Percentiles rank a stretch among this genome's conserved stretches.
phyloP scores from a whole-genome alignment of 2,888 invertebrate species.

The Ichneumon xanthorius region DNA sequence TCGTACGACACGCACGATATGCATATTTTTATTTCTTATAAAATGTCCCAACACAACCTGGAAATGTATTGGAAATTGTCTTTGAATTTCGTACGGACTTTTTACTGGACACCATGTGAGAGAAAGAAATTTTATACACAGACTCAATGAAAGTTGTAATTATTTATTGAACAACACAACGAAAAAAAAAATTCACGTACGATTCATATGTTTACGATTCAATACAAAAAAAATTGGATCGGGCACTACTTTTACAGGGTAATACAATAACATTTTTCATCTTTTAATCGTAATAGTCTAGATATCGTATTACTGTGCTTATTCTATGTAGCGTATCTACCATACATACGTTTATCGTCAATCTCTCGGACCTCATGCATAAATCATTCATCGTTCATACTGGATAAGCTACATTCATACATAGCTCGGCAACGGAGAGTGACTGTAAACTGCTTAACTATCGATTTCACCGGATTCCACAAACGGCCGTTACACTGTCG shows the following conservation, averaged over 20 bases:
- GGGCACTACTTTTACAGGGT: constrained; percentile 68
- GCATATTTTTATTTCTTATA: not conserved
- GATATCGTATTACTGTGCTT: constrained; percentile 56
- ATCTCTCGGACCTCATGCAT: constrained; percentile 54
- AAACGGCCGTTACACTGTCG: constrained; percentile 36
- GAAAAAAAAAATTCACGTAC: constrained; percentile 68
- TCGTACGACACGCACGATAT: not conserved
- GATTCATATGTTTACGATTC: constrained; percentile 47
- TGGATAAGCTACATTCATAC: constrained; percentile 57
- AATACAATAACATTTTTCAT: constrained; percentile 66
- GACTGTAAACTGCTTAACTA: constrained; percentile 32
- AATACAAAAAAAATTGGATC: constrained; percentile 72
- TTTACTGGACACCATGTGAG: not conserved
- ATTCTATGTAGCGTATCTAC: constrained; percentile 60
- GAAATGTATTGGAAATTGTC: too few species aligned
- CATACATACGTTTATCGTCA: constrained; percentile 64
- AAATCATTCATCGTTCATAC: constrained; percentile 60
- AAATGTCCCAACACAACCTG: not conserved
- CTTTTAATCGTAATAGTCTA: constrained; percentile 66
- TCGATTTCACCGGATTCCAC: constrained; percentile 43
- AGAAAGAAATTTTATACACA: not conserved
- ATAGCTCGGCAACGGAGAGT: constrained; percentile 44
- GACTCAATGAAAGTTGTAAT: constrained; percentile 46
- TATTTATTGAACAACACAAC: constrained; percentile 73
- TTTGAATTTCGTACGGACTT: too few species aligned